Evolutionary conservation across 1,140 invertebrate species (phyloP), one percentile per base, ranked within the genome.

Genomic region (Drosophila santomea): DNA sequence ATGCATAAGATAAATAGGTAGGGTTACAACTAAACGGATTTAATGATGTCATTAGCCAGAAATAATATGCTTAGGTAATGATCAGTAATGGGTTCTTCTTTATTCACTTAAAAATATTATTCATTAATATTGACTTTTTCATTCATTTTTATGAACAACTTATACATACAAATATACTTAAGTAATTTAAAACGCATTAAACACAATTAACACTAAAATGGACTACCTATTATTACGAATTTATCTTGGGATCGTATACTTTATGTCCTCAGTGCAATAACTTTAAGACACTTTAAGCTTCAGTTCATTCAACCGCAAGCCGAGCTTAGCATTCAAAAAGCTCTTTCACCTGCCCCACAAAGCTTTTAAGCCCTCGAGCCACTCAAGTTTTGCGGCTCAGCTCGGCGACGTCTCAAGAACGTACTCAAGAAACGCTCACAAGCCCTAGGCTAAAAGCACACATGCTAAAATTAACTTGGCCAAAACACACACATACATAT

Each of bases 261-360:
- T 32, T 32, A 8, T 32, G 7, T 32, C 7, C 50, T 15, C 25
- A 45, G 56, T 61, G 63, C 28, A 35, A 25, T 58, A 48, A 23
- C 8, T 41, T 44, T 43, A 11, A 32, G 23, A 10, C 38, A 45
- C 32, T 64, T 74, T 28, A 76, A 43, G 44, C 44, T 47, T 23
- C 50, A 60, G 82, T 86, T 86, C 83, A 78, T 75, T 83, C 74
- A 85, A 85, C 78, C 47, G 56, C 36, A 75, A 81, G 48, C 58
- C 61, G 17, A 61, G 78, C 52, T 81, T 86, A 54, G 47, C 54
- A 52, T 61, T 41, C 23, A 48, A 47, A 62, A 64, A 78, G 74
- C 74, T 77, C 50, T 61, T 41, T 39, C 73, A 76, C 55, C 62
- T 76, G 74, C 61, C 50, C 39, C 28, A 3, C 52, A 43, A 14